Percentiles rank a stretch among this genome's conserved stretches.
These are phyloP conservation scores for Lepidurus couesii DNA, from an alignment of 1,140 invertebrate species.

Conservation along the genomic window DNA sequence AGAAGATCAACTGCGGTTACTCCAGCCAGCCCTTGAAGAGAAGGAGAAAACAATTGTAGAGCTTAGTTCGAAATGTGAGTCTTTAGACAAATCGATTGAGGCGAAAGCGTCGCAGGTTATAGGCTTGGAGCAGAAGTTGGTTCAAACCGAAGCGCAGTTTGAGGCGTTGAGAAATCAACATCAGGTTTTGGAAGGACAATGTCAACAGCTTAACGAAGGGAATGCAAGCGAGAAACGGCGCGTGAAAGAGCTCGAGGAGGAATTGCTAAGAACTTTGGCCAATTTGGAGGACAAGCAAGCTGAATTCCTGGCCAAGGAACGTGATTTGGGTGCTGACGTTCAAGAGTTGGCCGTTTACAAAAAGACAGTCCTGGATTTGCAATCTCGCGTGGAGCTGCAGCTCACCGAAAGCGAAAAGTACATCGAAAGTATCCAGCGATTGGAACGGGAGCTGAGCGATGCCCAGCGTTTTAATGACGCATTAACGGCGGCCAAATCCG, in stretches of 20 bases:
- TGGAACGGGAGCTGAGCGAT: background rate
- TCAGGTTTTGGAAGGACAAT: background rate
- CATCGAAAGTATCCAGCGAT: background rate
- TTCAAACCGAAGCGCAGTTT: background rate
- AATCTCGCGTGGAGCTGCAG: background rate
- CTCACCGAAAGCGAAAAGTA: background rate
- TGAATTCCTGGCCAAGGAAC: slow-evolving; percentile 3
- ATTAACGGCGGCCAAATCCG: background rate
- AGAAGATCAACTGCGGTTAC: background rate
- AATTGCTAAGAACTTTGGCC: background rate
- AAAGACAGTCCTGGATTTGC: background rate
- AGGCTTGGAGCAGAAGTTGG: slow-evolving; percentile 9
- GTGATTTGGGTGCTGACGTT: background rate
- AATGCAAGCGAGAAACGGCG: background rate
- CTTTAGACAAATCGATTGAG: background rate
- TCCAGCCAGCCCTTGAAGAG: slow-evolving; percentile 20
- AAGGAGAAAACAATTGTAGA: slow-evolving; percentile 20
- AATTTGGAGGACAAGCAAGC: background rate
- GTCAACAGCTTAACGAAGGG: background rate
- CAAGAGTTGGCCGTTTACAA: background rate
- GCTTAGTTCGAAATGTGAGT: background rate
- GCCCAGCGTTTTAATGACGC: background rate
- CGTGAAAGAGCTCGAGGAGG: background rate
- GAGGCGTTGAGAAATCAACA: background rate
- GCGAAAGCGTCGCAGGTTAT: background rate